phyloP scores from a whole-genome alignment of 1,140 invertebrate species.

The Tetranychus urticae region DNA sequence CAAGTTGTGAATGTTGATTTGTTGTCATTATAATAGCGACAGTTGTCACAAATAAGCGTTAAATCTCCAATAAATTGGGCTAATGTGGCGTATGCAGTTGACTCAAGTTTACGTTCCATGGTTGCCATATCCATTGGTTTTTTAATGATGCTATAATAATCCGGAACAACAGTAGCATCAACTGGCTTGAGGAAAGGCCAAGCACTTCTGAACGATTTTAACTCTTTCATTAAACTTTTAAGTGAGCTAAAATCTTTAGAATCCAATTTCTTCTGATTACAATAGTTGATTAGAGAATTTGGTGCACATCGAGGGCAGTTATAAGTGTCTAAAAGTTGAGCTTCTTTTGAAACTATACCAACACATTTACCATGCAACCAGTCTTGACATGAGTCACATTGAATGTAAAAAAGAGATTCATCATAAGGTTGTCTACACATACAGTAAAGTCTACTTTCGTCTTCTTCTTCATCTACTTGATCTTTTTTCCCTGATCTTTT shows the following conservation, averaged over 20 bases:
- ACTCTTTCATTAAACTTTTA: slow-evolving; percentile 50
- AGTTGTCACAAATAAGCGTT: slow-evolving; percentile 95
- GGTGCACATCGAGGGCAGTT: slow-evolving; percentile 83
- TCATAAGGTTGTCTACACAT: slow-evolving; percentile 87
- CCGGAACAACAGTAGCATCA: slow-evolving; percentile 74
- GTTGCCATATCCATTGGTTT: slow-evolving; percentile 94
- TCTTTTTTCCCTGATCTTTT: background rate
- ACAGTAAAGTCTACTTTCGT: slow-evolving; percentile 80
- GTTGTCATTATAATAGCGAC: slow-evolving; percentile 82
- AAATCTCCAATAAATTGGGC: slow-evolving; percentile 90
- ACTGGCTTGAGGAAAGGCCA: slow-evolving; percentile 95
- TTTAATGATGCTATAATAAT: slow-evolving; percentile 91
- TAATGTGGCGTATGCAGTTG: slow-evolving; percentile 55
- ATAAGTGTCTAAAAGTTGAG: slow-evolving; percentile 82
- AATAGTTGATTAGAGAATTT: slow-evolving; percentile 60
- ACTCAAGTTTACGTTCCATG: slow-evolving; percentile 64
- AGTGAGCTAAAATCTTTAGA: slow-evolving; percentile 57
- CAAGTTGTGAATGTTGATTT: slow-evolving; percentile 85
- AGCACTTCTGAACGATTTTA: slow-evolving; percentile 58
- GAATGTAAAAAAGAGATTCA: slow-evolving; percentile 93
- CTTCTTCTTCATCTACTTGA: slow-evolving; percentile 17
- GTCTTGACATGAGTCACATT: slow-evolving; percentile 90
- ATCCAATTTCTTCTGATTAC: slow-evolving; percentile 64
- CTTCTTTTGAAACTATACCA: slow-evolving; percentile 76
- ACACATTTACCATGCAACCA: slow-evolving; percentile 98